Conservation (phyloP, 1,140 invertebrate species). For the Heliconius melpomene region DNA sequence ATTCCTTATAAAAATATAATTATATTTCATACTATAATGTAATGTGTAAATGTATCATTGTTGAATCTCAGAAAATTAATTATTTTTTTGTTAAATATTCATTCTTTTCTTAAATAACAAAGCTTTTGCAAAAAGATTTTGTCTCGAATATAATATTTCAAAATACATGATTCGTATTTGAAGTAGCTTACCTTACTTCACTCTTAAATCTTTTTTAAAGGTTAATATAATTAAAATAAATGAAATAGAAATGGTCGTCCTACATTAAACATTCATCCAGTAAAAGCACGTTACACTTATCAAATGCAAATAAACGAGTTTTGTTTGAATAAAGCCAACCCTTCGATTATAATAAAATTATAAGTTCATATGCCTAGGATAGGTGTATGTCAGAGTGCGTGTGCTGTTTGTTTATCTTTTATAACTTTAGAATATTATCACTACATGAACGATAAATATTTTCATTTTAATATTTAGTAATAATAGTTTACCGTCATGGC, state of each 20-base stretch:
- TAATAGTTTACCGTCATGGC: neutral
- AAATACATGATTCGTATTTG: neutral
- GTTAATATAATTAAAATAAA: neutral
- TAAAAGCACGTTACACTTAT: constrained; percentile 68
- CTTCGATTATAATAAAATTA: constrained; percentile 43
- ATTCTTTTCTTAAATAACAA: too few species aligned
- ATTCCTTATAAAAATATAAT: too few species aligned
- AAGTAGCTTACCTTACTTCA: neutral
- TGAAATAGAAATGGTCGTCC: constrained; percentile 38
- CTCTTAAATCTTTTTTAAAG: neutral
- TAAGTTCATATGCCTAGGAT: constrained; percentile 8
- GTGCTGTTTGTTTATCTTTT: constrained; percentile 23
- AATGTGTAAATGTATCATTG: too few species aligned
- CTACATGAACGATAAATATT: neutral
- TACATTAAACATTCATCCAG: constrained; percentile 46
- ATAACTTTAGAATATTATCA: constrained; percentile 5
- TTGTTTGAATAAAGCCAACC: constrained; percentile 60
- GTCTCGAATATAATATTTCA: neutral
- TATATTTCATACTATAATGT: too few species aligned
- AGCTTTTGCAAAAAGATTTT: neutral
- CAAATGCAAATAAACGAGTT: constrained; percentile 74
- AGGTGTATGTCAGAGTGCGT: constrained; percentile 20
- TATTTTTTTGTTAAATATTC: neutral
- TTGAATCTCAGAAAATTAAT: neutral
- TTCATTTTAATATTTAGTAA: neutral